Evolutionary conservation across 2,888 invertebrate species (phyloP).

Genomic region (Carpatolechia fugitivella): DNA sequence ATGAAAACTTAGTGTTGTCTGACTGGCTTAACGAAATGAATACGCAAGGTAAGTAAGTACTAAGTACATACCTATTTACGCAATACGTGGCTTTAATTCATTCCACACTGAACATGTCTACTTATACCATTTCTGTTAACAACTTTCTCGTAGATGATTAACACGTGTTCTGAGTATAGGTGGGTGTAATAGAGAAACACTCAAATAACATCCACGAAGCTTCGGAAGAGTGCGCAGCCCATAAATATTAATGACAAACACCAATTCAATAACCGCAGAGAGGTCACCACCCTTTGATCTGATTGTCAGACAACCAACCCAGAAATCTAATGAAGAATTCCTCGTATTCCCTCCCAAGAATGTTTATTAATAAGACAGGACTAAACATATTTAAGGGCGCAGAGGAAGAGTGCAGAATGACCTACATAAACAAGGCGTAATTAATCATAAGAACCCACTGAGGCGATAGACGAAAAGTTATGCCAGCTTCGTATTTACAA

Average conservation of each 20-base stretch:
- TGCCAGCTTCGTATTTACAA: conserved; percentile 36
- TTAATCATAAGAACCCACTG: conserved; percentile 32
- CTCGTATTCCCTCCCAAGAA: conserved; percentile 28
- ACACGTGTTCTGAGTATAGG: conserved; percentile 33
- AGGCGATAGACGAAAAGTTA: conserved; percentile 25
- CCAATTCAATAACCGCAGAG: conserved; percentile 63
- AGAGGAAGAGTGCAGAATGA: conserved; percentile 30
- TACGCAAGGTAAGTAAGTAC: background rate
- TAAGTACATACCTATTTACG: no score
- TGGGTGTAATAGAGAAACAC: conserved; percentile 56
- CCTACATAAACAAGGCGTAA: conserved; percentile 33
- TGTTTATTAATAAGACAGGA: conserved; percentile 50
- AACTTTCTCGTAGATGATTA: conserved; percentile 34
- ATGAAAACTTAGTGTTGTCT: background rate
- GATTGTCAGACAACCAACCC: conserved; percentile 57
- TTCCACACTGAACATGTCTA: background rate
- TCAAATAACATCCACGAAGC: conserved; percentile 62
- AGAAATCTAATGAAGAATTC: conserved; percentile 63
- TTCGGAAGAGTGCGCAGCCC: conserved; percentile 56
- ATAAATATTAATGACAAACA: conserved; percentile 76
- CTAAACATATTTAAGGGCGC: conserved; percentile 22
- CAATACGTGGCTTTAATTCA: no score
- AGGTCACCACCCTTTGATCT: conserved; percentile 69
- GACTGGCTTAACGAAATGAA: background rate
- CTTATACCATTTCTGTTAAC: background rate